These are phyloP conservation scores for Lymantria monacha DNA, from an alignment of 2,888 invertebrate species.

Conservation along the genomic window DNA sequence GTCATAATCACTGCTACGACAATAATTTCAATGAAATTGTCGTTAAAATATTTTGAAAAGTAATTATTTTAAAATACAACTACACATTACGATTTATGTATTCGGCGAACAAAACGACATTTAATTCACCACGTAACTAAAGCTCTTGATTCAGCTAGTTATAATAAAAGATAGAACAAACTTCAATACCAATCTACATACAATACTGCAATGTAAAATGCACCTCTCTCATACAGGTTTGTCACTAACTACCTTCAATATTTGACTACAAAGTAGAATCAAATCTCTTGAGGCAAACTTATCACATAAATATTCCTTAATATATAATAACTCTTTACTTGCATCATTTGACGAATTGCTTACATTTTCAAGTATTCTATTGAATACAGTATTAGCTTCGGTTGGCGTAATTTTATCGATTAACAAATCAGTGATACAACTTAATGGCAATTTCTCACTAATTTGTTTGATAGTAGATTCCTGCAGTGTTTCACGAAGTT, in stretches of 20 bases:
- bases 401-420: conserved; percentile 39
- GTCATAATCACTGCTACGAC: no score
- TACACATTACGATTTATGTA: no score
- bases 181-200: no score
- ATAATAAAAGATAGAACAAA: no score
- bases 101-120: no score
- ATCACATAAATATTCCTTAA: conserved; percentile 49
- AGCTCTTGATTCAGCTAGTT: no score
- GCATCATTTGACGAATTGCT: conserved; percentile 23
- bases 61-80: no score
- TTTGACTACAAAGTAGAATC: conserved; percentile 54
- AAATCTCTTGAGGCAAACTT: conserved; percentile 53
- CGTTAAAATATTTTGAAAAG: no score
- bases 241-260: conserved; percentile 48
- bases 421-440: conserved; percentile 37
- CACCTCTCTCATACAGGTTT: conserved; percentile 31
- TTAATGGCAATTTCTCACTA: conserved; percentile 44
- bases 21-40: no score
- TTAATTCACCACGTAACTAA: no score
- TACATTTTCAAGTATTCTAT: conserved; percentile 39
- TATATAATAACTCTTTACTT: conserved; percentile 39
- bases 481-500: conserved; percentile 45
- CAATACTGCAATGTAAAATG: not conserved
- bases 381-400: conserved; percentile 36
- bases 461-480: conserved; percentile 42